These are phyloP conservation scores for Plumapathes pennacea DNA, from an alignment of 92 coral and sea anemone species.

Conservation along the genomic window DNA sequence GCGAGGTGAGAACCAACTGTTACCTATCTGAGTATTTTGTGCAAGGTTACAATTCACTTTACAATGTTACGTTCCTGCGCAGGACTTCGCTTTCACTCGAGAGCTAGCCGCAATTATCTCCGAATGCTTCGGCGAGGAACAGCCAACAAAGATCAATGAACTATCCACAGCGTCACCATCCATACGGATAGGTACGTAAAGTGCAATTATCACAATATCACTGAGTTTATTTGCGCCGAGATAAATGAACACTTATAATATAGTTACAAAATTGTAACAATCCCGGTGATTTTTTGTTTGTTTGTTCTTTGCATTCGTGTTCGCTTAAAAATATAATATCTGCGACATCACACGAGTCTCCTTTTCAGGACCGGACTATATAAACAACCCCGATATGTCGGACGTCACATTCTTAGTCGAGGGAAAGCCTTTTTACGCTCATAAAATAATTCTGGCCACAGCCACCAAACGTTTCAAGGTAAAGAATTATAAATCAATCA, in stretches of 20 bases:
- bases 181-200: conserved; percentile 51
- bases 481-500: not conserved
- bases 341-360: too few relatives aligned
- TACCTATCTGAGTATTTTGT: too few relatives aligned
- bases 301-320: too few relatives aligned
- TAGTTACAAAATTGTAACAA: too few relatives aligned
- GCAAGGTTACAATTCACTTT: not conserved
- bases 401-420: conserved; percentile 74
- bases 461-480: conserved; percentile 81
- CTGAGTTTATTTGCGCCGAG: too few relatives aligned
- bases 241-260: too few relatives aligned
- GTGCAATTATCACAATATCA: too few relatives aligned
- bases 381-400: conserved; percentile 80
- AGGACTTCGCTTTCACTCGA: conserved; percentile 57
- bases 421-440: conserved; percentile 76
- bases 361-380: conserved; percentile 72
- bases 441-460: conserved; percentile 75
- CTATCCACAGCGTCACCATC: conserved; percentile 33
- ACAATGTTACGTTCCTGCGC: not conserved
- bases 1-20: conserved; percentile 83
- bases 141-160: conserved; percentile 49
- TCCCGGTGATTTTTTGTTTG: too few relatives aligned
- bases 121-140: conserved; percentile 63
- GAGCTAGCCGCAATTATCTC: conserved; percentile 80
- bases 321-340: too few relatives aligned